Evolutionary conservation across 2,113 vertebrate genomes (phyloP), one percentile per base, ranked within the genome.

Genomic region (Hucho hucho): DNA sequence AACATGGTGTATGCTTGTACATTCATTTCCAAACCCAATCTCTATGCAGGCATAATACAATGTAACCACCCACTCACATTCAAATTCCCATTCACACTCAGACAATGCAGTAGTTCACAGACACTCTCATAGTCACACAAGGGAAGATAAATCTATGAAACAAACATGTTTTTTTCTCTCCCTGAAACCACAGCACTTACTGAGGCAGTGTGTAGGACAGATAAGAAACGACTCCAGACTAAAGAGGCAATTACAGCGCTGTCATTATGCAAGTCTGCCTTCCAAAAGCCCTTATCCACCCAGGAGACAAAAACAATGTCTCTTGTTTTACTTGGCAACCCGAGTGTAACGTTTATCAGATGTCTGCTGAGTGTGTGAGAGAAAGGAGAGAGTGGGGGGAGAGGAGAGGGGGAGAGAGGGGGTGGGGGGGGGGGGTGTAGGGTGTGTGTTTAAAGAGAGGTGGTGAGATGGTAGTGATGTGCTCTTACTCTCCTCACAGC

Each of bases 251-350:
- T 94, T 94, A 93, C 81, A 80, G 71, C 71, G 85, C 89, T 92
- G 91, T 93, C 90, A 93, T 94, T 93, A 93, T 87, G 87, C 88
- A 83, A 90, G 90, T 92, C 91, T 94, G 89, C 86, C 79, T 91
- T 90, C 91, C 90, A 88, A 89, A 91, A 88, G 86, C 86, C 88
- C 91, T 93, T 94, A 91, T 93, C 89, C 90, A 84, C 86, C 16
- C 81, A 88, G 90, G 89, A 93, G 91, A 92, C 92, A 89, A 93
- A 93, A 93, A 92, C 90, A 94, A 93, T 92, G 90, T 83, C 89
- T 92, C 90, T 85, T 92, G 92, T 94, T 94, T 93, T 88, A 87
- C 88, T 94, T 93, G 92, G 90, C 92, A 91, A 82, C 79, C 75
- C 79, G 77, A 88, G 83, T 76, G 86, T 91, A 92, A 92, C 91